Conservation (phyloP, 2,113 vertebrate genomes). For the Ellobius talpinus region DNA sequence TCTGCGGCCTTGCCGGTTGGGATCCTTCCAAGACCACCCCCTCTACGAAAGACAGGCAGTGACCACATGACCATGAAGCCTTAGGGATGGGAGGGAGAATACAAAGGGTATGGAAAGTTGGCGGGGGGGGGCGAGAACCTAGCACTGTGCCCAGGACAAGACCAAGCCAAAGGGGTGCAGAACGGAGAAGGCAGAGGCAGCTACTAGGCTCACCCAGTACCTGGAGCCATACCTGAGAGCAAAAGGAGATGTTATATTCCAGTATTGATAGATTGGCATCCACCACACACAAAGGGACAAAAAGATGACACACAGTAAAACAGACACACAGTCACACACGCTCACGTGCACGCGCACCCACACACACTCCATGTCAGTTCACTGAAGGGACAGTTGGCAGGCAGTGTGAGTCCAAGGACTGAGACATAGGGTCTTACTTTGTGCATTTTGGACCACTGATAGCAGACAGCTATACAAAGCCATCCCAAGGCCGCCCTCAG, state of each 20-base stretch:
- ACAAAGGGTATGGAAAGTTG: too few species aligned
- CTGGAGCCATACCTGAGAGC: too few species aligned
- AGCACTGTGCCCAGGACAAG: not conserved
- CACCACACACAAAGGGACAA: not conserved
- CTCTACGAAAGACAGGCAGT: not conserved
- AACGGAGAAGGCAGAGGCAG: not conserved
- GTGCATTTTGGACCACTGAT: not conserved
- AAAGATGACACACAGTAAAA: not conserved
- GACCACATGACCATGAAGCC: not conserved
- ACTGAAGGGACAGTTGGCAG: not conserved
- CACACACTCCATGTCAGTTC: not conserved
- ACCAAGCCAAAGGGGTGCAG: not conserved
- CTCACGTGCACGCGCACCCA: not conserved
- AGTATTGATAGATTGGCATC: not conserved
- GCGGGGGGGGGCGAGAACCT: not conserved
- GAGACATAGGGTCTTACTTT: not conserved
- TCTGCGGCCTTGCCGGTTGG: too few species aligned
- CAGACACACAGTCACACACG: too few species aligned
- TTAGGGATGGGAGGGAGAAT: not conserved
- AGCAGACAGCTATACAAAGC: not conserved
- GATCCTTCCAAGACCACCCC: not conserved
- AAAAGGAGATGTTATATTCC: not conserved
- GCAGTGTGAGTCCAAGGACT: not conserved
- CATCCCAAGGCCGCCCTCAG: not conserved
- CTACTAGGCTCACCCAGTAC: not conserved